Conservation (phyloP, 2,797 vertebrate genomes). For the Setipinna tenuifilis region DNA sequence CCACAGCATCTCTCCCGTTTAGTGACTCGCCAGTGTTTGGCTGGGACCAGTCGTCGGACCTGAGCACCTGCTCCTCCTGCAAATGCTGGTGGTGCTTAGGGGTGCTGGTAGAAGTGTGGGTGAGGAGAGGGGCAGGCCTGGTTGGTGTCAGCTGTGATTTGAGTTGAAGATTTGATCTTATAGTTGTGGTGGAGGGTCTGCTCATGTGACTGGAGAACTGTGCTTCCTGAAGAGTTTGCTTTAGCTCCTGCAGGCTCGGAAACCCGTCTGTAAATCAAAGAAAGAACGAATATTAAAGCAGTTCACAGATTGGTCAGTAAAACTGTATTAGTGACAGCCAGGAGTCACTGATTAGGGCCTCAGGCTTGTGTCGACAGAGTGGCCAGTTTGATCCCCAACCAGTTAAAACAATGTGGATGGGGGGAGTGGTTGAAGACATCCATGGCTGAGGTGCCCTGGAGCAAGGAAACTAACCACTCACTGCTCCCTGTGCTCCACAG, state of each 20-base stretch:
- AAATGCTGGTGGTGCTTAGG: neutral
- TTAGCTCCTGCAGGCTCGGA: neutral
- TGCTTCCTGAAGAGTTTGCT: neutral
- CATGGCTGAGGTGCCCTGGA: no score
- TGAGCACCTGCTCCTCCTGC: slow-evolving; percentile 15
- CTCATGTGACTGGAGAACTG: neutral
- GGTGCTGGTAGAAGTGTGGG: neutral
- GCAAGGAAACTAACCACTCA: no score
- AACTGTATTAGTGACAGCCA: no score
- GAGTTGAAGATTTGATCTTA: slow-evolving; percentile 37
- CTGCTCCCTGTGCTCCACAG: no score
- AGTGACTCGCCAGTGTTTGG: slow-evolving; percentile 60
- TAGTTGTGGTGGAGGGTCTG: neutral
- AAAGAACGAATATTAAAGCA: neutral
- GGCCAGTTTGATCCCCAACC: no score
- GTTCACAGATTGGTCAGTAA: neutral
- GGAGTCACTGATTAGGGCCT: no score
- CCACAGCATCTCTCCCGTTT: slow-evolving; percentile 50
- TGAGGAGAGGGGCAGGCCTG: neutral
- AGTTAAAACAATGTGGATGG: no score
- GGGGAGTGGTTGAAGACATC: no score
- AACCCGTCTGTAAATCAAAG: neutral
- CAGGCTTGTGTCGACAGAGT: no score
- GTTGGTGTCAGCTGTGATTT: slow-evolving; percentile 23
- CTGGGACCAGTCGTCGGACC: slow-evolving; percentile 33